phyloP scores from a whole-genome alignment of 2,888 invertebrate species.

The Willowsia nigromaculata region DNA sequence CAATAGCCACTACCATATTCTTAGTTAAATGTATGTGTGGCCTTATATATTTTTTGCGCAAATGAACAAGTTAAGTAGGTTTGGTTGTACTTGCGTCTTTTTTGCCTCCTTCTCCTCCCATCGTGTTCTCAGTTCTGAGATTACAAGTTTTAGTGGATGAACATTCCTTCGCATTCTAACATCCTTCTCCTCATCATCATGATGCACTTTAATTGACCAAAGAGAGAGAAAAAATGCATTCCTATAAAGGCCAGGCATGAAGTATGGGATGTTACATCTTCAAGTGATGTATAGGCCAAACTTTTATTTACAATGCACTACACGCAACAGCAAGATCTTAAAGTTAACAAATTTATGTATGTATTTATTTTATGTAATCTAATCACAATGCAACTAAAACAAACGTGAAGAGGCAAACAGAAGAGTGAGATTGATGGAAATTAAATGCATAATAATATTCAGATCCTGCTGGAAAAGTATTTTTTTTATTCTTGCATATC shows the following conservation, averaged over 20 bases:
- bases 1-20: neutral
- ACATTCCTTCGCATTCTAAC: neutral
- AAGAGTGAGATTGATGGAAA: conserved; percentile 16
- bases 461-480: conserved; percentile 38
- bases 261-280: neutral
- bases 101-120: neutral
- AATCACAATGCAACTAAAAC: neutral
- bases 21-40: conserved; percentile 1
- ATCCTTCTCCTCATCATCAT: neutral
- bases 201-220: conserved; percentile 32
- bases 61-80: neutral
- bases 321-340: neutral
- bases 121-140: neutral
- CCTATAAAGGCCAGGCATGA: neutral
- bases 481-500: neutral
- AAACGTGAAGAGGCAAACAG: neutral
- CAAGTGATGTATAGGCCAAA: neutral
- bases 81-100: neutral
- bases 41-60: conserved; percentile 26
- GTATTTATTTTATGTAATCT: conserved; percentile 22
- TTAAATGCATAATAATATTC: neutral
- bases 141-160: neutral
- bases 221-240: neutral
- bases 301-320: neutral
- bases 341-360: conserved; percentile 10